A percentile compares a stretch with the other conserved stretches of the same genome.
Conservation (phyloP, 2,888 invertebrate genomes). For the Idaea biselata region DNA sequence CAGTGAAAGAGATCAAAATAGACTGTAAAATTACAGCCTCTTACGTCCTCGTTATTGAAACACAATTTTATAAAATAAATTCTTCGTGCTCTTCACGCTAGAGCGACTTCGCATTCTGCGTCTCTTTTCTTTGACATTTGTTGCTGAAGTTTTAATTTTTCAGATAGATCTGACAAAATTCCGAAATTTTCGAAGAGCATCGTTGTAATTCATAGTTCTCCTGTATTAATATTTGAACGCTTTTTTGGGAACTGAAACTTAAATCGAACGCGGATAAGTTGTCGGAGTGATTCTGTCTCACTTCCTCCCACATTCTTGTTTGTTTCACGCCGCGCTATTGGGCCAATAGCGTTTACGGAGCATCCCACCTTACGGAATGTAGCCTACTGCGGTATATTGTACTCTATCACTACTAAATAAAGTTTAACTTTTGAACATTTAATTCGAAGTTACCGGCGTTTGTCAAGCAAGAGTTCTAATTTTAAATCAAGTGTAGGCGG, state of each 20-base stretch:
- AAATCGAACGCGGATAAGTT: constrained; percentile 22
- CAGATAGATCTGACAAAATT: background rate
- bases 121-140: constrained; percentile 47
- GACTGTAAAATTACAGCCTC: constrained; percentile 13
- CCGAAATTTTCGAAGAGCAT: background rate
- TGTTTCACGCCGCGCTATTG: constrained; percentile 75
- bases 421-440: constrained; percentile 78
- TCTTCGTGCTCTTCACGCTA: constrained; percentile 50
- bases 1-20: constrained; percentile 26
- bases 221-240: constrained; percentile 5
- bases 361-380: constrained; percentile 77
- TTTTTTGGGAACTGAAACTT: constrained; percentile 9
- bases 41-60: constrained; percentile 32
- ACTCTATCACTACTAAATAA: constrained; percentile 73
- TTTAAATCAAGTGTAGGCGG: constrained; percentile 81
- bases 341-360: constrained; percentile 78
- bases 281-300: constrained; percentile 59
- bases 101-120: constrained; percentile 34
- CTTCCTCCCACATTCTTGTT: constrained; percentile 73
- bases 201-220: background rate
- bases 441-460: constrained; percentile 77
- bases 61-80: constrained; percentile 51
- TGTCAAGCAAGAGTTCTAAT: constrained; percentile 80
- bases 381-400: constrained; percentile 72
- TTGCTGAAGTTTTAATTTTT: constrained; percentile 22